Conservation (phyloP, 2,888 invertebrate species). For the Aquatica leii region DNA sequence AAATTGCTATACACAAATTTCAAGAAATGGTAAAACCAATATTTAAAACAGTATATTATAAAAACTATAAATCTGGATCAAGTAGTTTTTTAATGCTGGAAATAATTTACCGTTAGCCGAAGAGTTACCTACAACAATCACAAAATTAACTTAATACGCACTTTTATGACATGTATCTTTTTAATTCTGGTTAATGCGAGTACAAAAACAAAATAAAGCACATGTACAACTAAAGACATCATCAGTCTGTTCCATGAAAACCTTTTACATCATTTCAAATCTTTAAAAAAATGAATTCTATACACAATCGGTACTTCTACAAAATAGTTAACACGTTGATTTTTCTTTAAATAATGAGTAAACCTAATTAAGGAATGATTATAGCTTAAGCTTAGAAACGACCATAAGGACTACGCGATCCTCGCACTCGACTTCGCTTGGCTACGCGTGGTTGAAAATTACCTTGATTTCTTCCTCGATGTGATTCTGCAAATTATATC, state of each 20-base stretch:
- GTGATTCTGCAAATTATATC: slow-evolving; percentile 13
- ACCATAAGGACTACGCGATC: slow-evolving; percentile 51
- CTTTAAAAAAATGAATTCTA: neutral
- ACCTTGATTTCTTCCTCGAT: slow-evolving; percentile 40
- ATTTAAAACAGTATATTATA: no score
- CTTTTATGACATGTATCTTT: neutral
- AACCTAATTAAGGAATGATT: slow-evolving; percentile 28
- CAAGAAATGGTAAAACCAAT: no score
- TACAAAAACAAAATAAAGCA: no score
- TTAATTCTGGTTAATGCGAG: neutral
- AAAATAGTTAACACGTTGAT: neutral
- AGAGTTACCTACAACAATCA: neutral
- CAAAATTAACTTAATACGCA: neutral
- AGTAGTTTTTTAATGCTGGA: no score
- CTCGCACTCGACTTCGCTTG: slow-evolving; percentile 51
- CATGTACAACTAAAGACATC: no score
- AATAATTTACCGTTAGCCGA: neutral
- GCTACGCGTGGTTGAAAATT: slow-evolving; percentile 51
- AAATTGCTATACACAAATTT: no score
- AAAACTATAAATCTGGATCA: no score
- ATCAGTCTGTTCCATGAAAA: slow-evolving; percentile 18
- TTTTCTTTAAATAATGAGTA: slow-evolving; percentile 4
- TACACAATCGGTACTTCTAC: neutral
- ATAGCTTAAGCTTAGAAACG: slow-evolving; percentile 22
- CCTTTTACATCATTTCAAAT: slow-evolving; percentile 4